A percentile compares a stretch with the other conserved stretches of the same genome.
Conservation (phyloP, 2,113 vertebrate genomes). For the Rhea americana region DNA sequence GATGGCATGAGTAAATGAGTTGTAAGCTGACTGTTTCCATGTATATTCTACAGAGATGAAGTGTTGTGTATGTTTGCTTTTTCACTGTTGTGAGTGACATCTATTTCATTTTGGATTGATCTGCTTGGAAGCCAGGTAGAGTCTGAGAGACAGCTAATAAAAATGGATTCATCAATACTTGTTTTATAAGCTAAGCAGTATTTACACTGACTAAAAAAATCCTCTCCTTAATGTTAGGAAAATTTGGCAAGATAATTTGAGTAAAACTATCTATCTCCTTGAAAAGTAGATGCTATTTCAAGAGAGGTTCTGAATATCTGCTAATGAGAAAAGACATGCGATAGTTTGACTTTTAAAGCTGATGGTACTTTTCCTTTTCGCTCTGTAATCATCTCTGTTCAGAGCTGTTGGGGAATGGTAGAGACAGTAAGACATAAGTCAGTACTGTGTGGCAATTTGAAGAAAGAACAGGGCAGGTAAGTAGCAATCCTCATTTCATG, state of each 20-base stretch:
- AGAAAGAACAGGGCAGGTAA: not conserved
- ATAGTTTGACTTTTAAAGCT: not conserved
- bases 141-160: slow-evolving; percentile 14
- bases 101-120: slow-evolving; percentile 38
- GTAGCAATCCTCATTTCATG: not conserved
- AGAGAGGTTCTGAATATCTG: not conserved
- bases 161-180: not conserved
- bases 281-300: not conserved
- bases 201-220: not conserved
- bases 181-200: slow-evolving; percentile 5
- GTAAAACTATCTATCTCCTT: not conserved
- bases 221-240: not conserved
- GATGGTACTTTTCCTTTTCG: not conserved
- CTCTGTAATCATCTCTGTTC: not conserved
- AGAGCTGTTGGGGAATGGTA: not conserved
- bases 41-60: not conserved
- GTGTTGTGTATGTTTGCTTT: not conserved
- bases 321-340: not conserved
- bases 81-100: not conserved
- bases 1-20: not conserved
- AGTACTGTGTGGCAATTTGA: not conserved
- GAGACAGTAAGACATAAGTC: not conserved
- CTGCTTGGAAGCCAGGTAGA: not conserved
- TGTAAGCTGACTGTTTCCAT: not conserved
- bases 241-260: not conserved